phyloP scores from a whole-genome alignment of 2,113 vertebrate species.

The Gavia stellata region DNA sequence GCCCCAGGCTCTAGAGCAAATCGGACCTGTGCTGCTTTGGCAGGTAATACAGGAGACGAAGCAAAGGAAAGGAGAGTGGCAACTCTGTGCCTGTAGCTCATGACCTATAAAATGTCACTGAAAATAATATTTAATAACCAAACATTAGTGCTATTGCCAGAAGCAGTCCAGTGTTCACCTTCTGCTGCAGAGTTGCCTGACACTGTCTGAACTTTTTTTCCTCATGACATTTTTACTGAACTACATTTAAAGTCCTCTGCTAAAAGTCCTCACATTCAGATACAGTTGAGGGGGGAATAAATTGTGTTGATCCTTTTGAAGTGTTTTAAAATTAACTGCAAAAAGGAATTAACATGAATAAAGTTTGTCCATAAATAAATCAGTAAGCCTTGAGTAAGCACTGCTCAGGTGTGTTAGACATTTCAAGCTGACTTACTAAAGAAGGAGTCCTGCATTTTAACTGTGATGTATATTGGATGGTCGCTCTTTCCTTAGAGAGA shows the following conservation, averaged over 20 bases:
- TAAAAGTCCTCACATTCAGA: background rate
- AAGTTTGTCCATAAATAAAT: background rate
- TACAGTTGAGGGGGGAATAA: background rate
- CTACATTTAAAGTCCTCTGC: background rate
- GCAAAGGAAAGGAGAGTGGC: background rate
- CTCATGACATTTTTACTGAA: background rate
- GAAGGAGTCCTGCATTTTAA: background rate
- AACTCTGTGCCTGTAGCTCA: background rate
- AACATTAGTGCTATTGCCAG: background rate
- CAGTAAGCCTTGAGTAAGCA: background rate
- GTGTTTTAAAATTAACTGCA: background rate
- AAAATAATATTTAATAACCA: background rate
- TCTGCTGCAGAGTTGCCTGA: background rate
- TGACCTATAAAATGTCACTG: background rate
- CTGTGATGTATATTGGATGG: background rate
- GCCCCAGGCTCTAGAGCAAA: background rate
- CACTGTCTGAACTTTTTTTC: background rate
- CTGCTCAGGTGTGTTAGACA: background rate
- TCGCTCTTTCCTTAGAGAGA: background rate
- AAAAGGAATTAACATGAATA: background rate
- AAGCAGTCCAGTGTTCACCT: background rate
- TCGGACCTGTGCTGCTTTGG: background rate
- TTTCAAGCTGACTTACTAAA: background rate
- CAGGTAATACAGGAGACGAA: background rate
- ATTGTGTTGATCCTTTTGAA: background rate